phyloP scores from a whole-genome alignment of 2,797 vertebrate genomes.

The Craterocephalus amniculus region DNA sequence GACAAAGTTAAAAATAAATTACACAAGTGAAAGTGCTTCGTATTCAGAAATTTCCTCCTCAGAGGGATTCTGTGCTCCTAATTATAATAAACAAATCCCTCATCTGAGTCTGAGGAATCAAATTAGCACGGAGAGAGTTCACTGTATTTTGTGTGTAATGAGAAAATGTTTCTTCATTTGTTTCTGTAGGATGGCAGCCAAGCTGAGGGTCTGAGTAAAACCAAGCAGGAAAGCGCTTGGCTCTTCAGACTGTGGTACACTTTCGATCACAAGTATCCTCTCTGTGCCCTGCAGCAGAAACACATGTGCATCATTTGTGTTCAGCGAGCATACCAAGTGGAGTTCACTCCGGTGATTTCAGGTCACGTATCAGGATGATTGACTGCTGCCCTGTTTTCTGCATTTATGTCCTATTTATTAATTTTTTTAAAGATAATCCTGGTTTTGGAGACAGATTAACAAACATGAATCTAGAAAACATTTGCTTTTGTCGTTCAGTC shows the following conservation, averaged over 20 bases:
- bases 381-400: neutral
- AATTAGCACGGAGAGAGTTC: too few species aligned
- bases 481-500: neutral
- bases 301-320: slow-evolving; percentile 8
- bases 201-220: slow-evolving; percentile 87
- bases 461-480: neutral
- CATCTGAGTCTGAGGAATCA: too few species aligned
- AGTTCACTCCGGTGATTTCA: neutral
- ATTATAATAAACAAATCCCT: too few species aligned
- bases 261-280: slow-evolving; percentile 99
- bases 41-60: too few species aligned
- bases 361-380: slow-evolving; percentile 2
- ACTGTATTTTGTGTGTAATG: neutral
- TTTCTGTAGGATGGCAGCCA: slow-evolving; percentile 86
- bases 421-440: slow-evolving; percentile 1
- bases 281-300: slow-evolving; percentile 17
- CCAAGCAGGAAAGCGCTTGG: slow-evolving; percentile 97
- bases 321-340: neutral
- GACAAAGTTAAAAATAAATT: too few species aligned
- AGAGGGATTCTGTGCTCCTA: too few species aligned
- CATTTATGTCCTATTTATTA: neutral
- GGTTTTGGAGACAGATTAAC: neutral
- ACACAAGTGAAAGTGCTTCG: too few species aligned
- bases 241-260: slow-evolving; percentile 97
- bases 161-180: slow-evolving; percentile 21